Evolutionary conservation across 2,113 vertebrate species (phyloP).

Genomic region (Parus major): DNA sequence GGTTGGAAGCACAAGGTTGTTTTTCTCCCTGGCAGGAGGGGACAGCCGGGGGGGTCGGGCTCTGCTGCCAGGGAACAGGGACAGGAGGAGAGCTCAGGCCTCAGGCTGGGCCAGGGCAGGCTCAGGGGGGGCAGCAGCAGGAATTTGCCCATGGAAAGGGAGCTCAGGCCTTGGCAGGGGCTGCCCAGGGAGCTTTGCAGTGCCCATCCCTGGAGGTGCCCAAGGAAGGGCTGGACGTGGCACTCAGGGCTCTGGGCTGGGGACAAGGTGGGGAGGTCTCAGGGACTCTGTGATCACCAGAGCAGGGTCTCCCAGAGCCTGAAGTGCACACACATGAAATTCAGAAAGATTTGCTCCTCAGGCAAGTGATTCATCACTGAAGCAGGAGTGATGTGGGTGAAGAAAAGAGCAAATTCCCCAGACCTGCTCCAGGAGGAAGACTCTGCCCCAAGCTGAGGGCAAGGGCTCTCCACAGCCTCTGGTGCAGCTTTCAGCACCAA

Average conservation of each 20-base stretch:
- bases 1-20: rapidly evolving
- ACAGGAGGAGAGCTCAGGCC: background rate
- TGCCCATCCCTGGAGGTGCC: background rate
- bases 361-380: too few species aligned
- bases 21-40: background rate
- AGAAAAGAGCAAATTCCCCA: background rate
- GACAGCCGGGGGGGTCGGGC: background rate
- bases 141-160: background rate
- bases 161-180: background rate
- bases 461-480: background rate
- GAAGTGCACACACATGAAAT: rapidly evolving
- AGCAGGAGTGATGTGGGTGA: rapidly evolving
- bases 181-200: background rate
- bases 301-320: background rate
- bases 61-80: background rate
- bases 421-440: background rate
- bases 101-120: background rate
- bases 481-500: rapidly evolving
- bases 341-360: background rate
- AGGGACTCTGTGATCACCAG: too few species aligned
- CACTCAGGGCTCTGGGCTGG: background rate
- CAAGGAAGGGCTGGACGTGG: background rate
- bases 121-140: background rate
- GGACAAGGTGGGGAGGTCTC: background rate
- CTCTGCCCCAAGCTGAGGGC: background rate